A percentile compares a stretch with the other conserved stretches of the same genome.
Evolutionary conservation across 2,888 invertebrate genomes (phyloP).

Genomic region (Ophioninae sp.): DNA sequence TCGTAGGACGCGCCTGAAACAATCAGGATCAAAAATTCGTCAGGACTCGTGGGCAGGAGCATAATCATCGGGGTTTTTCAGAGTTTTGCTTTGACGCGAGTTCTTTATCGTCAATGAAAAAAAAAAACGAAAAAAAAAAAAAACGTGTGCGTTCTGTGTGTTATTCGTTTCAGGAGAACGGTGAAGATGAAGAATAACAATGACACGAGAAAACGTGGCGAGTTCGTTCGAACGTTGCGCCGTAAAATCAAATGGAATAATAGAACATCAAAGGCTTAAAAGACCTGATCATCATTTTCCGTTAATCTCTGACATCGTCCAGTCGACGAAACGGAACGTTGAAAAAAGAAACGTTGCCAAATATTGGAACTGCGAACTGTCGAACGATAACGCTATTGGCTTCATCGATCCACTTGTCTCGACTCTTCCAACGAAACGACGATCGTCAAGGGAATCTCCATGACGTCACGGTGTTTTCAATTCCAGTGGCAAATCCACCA

Average conservation of each 20-base stretch:
- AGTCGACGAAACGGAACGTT: background rate
- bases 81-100: background rate
- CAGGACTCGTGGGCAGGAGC: background rate
- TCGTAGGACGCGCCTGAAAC: constrained; percentile 52
- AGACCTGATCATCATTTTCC: background rate
- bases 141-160: background rate
- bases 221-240: background rate
- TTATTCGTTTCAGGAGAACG: background rate
- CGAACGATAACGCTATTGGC: background rate
- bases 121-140: background rate
- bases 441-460: too few species aligned
- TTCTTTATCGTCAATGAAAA: background rate
- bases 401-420: too few species aligned
- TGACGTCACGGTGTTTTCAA: background rate
- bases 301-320: background rate
- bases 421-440: background rate
- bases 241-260: background rate
- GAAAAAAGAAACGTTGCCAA: background rate
- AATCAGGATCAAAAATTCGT: constrained; percentile 32
- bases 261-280: background rate
- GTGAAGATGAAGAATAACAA: background rate
- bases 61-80: background rate
- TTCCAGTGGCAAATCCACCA: background rate
- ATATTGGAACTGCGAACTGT: background rate
- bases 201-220: background rate